Conservation (phyloP, 2,797 vertebrate species). For the Podargus strigoides region DNA sequence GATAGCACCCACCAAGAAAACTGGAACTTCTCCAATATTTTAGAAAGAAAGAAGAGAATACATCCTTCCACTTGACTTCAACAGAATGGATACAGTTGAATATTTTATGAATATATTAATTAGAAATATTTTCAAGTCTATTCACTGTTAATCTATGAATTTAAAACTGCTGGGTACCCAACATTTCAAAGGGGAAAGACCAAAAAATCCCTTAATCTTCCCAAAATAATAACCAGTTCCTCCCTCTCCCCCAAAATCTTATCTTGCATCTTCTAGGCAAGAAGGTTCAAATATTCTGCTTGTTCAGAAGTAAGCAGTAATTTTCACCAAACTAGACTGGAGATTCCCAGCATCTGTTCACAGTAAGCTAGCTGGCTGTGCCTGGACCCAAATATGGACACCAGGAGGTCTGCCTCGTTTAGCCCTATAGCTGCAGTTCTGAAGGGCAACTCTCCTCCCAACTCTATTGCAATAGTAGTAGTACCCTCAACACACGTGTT, state of each 20-base stretch:
- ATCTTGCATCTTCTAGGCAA: background rate
- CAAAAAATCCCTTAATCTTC: background rate
- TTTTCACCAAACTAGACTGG: background rate
- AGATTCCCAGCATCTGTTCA: background rate
- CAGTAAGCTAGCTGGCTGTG: background rate
- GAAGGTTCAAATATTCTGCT: background rate
- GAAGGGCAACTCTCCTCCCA: background rate
- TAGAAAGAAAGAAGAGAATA: background rate
- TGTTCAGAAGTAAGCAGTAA: background rate
- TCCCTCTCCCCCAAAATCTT: no score
- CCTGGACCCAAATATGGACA: background rate
- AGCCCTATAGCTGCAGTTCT: background rate
- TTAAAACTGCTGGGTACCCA: background rate
- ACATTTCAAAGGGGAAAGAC: background rate
- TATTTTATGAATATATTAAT: background rate
- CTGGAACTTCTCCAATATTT: conserved; percentile 4
- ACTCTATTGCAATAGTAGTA: background rate
- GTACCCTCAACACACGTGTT: accelerated
- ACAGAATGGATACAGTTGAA: background rate
- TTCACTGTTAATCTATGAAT: background rate
- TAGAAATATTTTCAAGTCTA: background rate
- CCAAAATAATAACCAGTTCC: background rate
- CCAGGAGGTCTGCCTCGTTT: background rate
- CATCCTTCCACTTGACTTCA: conserved; percentile 10
- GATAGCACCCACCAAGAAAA: background rate